Evolutionary conservation across 2,888 invertebrate species (phyloP), one percentile per base, ranked within the genome.

Genomic region (Heliothis peltigera): DNA sequence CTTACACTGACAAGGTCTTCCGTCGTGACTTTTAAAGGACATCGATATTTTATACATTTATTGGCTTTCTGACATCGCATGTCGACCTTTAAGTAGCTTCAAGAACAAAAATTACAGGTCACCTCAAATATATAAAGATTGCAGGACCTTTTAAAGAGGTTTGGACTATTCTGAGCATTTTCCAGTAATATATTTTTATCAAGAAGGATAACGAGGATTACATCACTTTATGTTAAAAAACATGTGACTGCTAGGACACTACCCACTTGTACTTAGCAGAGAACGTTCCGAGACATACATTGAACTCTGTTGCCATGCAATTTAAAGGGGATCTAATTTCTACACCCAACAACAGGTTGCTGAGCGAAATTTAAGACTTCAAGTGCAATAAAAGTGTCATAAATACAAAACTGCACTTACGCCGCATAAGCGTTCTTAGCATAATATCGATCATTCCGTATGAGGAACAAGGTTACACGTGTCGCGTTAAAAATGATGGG

Each of bases 381-480:
- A 57, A 60, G 57, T 72, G 64, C 35, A 70, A 17, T 70, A 48
- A 59, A 58, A 70, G 19, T 49, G 52, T 48, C 48, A 53, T 63
- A 55, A 47, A 39, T 19, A 39, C 71, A 60, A 64, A 71, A 65
- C n/a, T 65, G 46, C 65, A 66, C 48, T 74, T 66, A 55, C 21
- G 56, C 62, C 18, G 21, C 35, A 44, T 61, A 65, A 71, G 65
- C 57, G 49, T 77, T 74, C 72, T 76, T 58, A 39, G 66, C 66
- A 77, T 77, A 61, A 51, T 74, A 77, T 73, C 66, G 74, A 77
- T 66, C 61, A 66, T 48, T 47, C 48, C 65, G 54, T 65, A 64
- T 65, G 60, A 73, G 54, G 86, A 89, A 89, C 88, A 91, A 91
- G 92, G 92, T 88, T 92, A 93, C 93, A 92, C 93, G 92, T 92